These are phyloP conservation scores for Opisthograptis luteolata DNA, from an alignment of 2,888 invertebrate species.

Conservation along the genomic window DNA sequence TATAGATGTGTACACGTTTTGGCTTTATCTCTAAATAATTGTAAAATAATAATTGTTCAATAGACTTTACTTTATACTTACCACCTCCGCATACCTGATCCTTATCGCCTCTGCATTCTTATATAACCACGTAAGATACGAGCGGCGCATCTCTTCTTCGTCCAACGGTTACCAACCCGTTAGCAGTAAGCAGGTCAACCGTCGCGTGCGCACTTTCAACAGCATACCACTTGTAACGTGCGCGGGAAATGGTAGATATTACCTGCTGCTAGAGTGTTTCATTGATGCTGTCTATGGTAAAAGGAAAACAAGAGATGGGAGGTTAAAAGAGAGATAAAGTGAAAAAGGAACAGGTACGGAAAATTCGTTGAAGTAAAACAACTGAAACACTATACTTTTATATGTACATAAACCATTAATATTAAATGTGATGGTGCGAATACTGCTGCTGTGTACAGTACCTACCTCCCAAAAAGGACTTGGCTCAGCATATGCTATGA, in stretches of 20 bases:
- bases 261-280: no score
- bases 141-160: constrained; percentile 15
- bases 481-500: no score
- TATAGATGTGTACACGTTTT: no score
- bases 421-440: no score
- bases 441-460: no score
- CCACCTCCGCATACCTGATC: not conserved
- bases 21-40: no score
- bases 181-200: constrained; percentile 73
- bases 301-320: not conserved
- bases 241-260: constrained; percentile 7
- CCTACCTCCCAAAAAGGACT: no score
- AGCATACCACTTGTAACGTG: constrained; percentile 27
- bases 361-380: no score
- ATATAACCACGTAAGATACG: constrained; percentile 8
- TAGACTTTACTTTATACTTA: not conserved
- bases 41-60: no score
- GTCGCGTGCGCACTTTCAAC: constrained; percentile 73
- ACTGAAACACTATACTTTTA: no score
- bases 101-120: constrained; percentile 18
- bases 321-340: not conserved
- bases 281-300: not conserved
- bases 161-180: constrained; percentile 41
- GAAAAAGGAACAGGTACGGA: not conserved
- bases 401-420: no score